These are phyloP conservation scores for Podargus strigoides DNA, from an alignment of 2,797 vertebrate species.

Conservation along the genomic window DNA sequence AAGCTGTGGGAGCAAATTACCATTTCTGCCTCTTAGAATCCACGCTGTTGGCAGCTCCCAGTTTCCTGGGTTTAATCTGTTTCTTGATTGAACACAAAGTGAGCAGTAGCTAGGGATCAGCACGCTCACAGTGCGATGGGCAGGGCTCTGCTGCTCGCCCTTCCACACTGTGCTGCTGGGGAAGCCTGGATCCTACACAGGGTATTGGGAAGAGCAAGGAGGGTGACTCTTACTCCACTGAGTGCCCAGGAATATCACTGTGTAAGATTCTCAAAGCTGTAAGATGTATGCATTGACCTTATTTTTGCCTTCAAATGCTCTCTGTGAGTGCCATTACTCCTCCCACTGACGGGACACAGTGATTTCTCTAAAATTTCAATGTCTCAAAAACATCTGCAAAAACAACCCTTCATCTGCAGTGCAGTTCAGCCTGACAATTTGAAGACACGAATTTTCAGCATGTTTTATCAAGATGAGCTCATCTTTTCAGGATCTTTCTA, in stretches of 20 bases:
- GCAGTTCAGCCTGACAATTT: not conserved
- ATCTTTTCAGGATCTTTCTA: not conserved
- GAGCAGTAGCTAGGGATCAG: not conserved
- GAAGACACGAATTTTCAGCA: not conserved
- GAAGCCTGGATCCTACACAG: not conserved
- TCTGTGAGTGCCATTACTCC: not conserved
- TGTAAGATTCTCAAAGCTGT: not conserved
- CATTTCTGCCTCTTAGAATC: not conserved
- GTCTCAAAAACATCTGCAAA: not conserved
- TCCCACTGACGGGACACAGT: not conserved
- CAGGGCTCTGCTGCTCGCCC: not conserved
- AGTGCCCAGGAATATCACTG: not conserved
- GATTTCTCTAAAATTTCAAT: not conserved
- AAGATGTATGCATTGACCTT: not conserved
- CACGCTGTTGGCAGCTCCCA: not conserved
- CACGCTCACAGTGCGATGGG: accelerated
- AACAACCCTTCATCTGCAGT: not conserved
- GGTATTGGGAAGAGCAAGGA: not conserved
- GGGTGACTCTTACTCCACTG: not conserved
- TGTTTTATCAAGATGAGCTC: not conserved
- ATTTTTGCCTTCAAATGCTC: not conserved
- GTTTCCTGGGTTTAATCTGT: not conserved
- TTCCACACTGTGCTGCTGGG: not conserved
- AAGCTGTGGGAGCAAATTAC: not conserved
- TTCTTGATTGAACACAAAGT: not conserved